phyloP scores from a whole-genome alignment of 2,797 vertebrate genomes.

The Gambelia wislizenii region DNA sequence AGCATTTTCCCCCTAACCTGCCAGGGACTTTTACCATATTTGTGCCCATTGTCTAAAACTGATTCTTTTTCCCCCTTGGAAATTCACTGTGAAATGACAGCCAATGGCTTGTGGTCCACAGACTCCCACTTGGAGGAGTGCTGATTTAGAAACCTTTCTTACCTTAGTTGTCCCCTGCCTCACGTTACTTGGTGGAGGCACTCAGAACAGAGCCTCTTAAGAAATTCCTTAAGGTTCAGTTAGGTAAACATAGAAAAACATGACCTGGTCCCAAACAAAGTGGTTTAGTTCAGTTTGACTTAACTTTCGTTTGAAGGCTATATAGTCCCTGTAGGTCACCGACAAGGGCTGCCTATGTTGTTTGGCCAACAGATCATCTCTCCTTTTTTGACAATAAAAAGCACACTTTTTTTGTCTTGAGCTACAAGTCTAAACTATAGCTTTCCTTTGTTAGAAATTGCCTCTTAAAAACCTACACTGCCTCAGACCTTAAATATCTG shows the following conservation, averaged over 20 bases:
- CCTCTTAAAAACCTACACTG: not conserved
- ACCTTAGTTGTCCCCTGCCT: not conserved
- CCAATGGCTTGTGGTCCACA: too few relatives aligned
- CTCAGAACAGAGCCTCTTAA: not conserved
- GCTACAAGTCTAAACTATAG: not conserved
- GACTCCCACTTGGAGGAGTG: too few relatives aligned
- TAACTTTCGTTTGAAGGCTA: too few relatives aligned
- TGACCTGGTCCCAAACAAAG: not conserved
- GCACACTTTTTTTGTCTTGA: not conserved
- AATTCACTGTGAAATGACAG: too few relatives aligned
- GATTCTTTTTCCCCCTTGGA: too few relatives aligned
- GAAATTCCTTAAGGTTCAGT: not conserved
- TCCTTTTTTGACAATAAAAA: not conserved
- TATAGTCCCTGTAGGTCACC: too few relatives aligned
- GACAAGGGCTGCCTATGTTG: not conserved
- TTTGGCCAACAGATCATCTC: not conserved
- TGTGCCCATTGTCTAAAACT: too few relatives aligned
- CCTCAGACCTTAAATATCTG: not conserved
- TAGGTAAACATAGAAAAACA: not conserved
- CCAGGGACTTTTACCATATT: too few relatives aligned
- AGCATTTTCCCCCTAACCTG: too few relatives aligned
- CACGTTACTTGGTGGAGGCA: not conserved
- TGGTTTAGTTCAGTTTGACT: not conserved
- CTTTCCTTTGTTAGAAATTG: not conserved
- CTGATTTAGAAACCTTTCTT: too few relatives aligned